Conservation (phyloP, 2,888 invertebrate genomes). For the Rotaria macrura region DNA sequence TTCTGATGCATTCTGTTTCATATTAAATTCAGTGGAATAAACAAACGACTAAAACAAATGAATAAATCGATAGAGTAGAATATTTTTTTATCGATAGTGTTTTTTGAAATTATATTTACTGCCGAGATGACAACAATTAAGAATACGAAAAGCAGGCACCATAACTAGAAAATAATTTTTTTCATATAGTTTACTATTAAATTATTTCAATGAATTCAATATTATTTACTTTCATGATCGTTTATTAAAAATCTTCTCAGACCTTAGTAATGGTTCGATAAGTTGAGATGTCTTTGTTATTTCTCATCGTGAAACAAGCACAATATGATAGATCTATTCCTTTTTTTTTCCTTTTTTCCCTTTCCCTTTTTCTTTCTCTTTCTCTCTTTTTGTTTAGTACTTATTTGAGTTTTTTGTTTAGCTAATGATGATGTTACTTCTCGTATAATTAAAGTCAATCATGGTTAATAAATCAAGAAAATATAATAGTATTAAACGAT, state of each 20-base stretch:
- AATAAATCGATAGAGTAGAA: not conserved
- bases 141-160: not conserved
- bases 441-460: not conserved
- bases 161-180: not conserved
- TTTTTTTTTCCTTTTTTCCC: not conserved
- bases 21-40: not conserved
- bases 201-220: not conserved
- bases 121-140: not conserved
- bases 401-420: not conserved
- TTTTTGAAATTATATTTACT: not conserved
- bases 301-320: not conserved
- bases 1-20: not conserved
- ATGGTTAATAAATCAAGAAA: not conserved
- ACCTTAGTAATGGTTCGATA: not conserved
- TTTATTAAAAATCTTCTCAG: not conserved
- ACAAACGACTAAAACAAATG: not conserved
- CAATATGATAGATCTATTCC: not conserved
- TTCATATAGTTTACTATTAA: not conserved
- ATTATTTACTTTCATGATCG: not conserved
- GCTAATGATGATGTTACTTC: not conserved
- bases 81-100: not conserved
- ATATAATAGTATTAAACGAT: not conserved
- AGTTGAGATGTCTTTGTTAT: not conserved
- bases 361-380: not conserved
- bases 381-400: not conserved